A percentile compares a stretch with the other conserved stretches of the same genome.
phyloP scores from a whole-genome alignment of 2,888 invertebrate species.

The Agrochola lota region DNA sequence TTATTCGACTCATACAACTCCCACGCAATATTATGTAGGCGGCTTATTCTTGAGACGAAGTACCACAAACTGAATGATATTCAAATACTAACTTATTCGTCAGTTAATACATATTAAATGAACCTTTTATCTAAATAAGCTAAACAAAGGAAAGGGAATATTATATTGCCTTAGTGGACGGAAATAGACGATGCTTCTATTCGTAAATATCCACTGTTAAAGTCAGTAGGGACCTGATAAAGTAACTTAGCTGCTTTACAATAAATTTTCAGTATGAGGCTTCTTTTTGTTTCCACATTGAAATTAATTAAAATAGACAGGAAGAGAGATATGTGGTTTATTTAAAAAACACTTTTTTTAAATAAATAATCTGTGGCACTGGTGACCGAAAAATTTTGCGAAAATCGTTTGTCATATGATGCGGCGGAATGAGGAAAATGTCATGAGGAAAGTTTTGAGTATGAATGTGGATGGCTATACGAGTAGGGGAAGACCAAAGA shows the following conservation, averaged over 20 bases:
- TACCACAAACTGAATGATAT: slow-evolving; percentile 11
- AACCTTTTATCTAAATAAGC: slow-evolving; percentile 29
- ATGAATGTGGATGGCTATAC: too few species aligned
- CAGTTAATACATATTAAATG: slow-evolving; percentile 39
- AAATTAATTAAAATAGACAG: neutral
- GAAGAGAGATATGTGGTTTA: neutral
- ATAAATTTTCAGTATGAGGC: neutral
- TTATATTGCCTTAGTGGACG: slow-evolving; percentile 2
- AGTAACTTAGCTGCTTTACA: neutral
- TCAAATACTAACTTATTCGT: slow-evolving; percentile 29
- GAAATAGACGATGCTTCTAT: neutral
- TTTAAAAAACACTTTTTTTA: neutral
- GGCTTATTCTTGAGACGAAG: slow-evolving; percentile 11
- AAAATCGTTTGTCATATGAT: neutral
- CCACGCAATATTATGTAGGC: slow-evolving; percentile 24
- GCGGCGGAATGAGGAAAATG: neutral
- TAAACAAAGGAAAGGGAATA: slow-evolving; percentile 39
- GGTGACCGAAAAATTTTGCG: neutral
- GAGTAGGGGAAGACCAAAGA: neutral
- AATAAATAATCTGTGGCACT: neutral
- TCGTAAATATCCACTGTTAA: neutral
- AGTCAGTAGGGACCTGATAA: neutral
- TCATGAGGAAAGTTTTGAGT: neutral
- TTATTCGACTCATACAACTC: slow-evolving; percentile 24
- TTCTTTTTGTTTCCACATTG: neutral